Evolutionary conservation across 2,888 invertebrate genomes (phyloP).

Genomic region (Reticulitermes lucifugus): DNA sequence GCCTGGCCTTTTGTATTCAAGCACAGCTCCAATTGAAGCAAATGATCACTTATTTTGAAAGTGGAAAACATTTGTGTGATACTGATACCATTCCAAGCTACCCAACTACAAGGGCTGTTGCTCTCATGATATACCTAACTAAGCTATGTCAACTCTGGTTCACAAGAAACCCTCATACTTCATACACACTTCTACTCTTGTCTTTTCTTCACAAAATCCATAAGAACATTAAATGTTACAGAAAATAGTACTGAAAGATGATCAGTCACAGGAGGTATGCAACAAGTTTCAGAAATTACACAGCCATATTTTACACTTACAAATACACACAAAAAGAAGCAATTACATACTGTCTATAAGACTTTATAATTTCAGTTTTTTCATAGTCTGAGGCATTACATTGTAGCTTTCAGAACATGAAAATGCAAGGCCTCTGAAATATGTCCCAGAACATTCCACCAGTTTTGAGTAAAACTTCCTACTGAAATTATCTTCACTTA

Average conservation of each 20-base stretch:
- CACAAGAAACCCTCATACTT: not conserved
- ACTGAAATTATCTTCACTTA: not conserved
- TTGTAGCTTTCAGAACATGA: not conserved
- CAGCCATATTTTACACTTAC: not conserved
- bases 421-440: conserved; percentile 6
- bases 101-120: not conserved
- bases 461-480: not conserved
- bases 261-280: not conserved
- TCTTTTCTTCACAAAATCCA: no score
- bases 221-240: no score
- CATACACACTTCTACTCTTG: no score
- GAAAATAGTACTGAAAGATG: not conserved
- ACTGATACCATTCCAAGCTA: not conserved
- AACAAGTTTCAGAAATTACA: not conserved
- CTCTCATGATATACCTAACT: not conserved
- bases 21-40: not conserved
- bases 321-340: not conserved
- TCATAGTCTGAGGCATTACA: not conserved
- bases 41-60: not conserved
- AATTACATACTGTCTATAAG: not conserved
- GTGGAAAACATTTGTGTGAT: not conserved
- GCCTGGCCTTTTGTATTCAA: not conserved
- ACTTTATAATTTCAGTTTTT: not conserved
- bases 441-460: not conserved
- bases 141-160: not conserved